Evolutionary conservation across 2,797 vertebrate genomes (phyloP), one percentile per base, ranked within the genome.

Genomic region (Clamator glandarius): DNA sequence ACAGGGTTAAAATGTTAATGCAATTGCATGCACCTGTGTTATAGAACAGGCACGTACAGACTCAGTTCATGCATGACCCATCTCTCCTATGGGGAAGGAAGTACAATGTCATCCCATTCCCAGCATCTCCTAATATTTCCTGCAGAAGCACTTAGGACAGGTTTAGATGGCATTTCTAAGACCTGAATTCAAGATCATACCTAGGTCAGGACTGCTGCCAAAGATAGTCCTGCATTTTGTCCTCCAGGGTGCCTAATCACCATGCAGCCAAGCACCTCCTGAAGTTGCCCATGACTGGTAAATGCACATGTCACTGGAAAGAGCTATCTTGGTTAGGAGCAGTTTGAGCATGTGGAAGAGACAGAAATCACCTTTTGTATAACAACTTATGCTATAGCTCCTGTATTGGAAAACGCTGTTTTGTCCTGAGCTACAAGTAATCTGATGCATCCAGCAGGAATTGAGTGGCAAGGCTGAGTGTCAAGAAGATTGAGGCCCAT

Each of bases 111-210:
- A 14, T 52, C 26, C 36, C 18, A 23, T 69, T 70, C 44, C 42
- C 41, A 61, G 20, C 39, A 70, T 15, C 35, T 39, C 48, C 14
- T 58, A 35, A 48, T 1, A 0, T 58, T 59, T 87, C 39, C 21
- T 58, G 55, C 13, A n/a, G n/a, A 31, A 39, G 20, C 26, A 21
- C 23, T 67, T 67, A 14, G 0, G 5, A 28, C 0, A 1, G 6
- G 10, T 35, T 69, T 63, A 74, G 16, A 25, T 57, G 63, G 12
- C 35, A 55, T 55, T 69, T 84, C 59, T 42, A 16, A 72, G 62
- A 73, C 18, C 39, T 55, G 55, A 66, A 73, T 35, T 81, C 41
- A 58, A 70, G 55, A 28, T 50, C 39, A 41, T 0, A 2, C 39
- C 12, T 59, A 76, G 42, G 24, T 79, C 50, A 64, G 19, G 26